Evolutionary conservation across 2,113 vertebrate genomes (phyloP), one percentile per base, ranked within the genome.

Genomic region (Irena cyanogastra): DNA sequence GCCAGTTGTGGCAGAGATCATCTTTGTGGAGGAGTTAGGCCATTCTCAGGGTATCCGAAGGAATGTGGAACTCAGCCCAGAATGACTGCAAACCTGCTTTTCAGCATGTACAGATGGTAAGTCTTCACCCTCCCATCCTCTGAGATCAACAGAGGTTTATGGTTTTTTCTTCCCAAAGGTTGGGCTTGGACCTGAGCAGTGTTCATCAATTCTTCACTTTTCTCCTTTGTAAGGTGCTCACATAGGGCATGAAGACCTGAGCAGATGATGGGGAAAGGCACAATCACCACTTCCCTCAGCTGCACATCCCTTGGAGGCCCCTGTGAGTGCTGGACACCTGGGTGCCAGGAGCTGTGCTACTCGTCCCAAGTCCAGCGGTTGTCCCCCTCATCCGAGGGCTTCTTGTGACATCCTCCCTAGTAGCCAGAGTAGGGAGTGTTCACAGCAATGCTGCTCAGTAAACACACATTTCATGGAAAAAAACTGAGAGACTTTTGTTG

Each of bases 391-490:
- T 56, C 47, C 2, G 5, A 53, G 28, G n/a, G 17, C 85, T 90
- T 90, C 90, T 75, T 94, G 44, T 93, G 72, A 66, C 18, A 5
- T 78, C 37, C 59, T 92, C 49, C 44, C 64, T 53, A 60, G 76
- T 45, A 89, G 63, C 45, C 70, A 89, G 64, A 66, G 24, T 42
- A 63, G 68, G 37, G 88, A 94, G 76, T 56, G 41, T 39, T 93
- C 68, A 45, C 57, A 65, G 78, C 41, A 37, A 45, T 75, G 26
- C 28, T 42, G 22, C 60, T 78, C 60, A 57, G 86, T 95, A 96
- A 96, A 92, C 86, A 93, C 33, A 44, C 76, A 14, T 70, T 92
- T 94, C 4, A 68, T 93, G 93, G 93, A 90, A 96, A 96, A 97
- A 96, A 93, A 3, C 39, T 4, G 65, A 90, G 50, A 80, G 15